Base-by-base conservation (phyloP, 2,113 vertebrate genomes). In the Varanus salvator region DNA sequence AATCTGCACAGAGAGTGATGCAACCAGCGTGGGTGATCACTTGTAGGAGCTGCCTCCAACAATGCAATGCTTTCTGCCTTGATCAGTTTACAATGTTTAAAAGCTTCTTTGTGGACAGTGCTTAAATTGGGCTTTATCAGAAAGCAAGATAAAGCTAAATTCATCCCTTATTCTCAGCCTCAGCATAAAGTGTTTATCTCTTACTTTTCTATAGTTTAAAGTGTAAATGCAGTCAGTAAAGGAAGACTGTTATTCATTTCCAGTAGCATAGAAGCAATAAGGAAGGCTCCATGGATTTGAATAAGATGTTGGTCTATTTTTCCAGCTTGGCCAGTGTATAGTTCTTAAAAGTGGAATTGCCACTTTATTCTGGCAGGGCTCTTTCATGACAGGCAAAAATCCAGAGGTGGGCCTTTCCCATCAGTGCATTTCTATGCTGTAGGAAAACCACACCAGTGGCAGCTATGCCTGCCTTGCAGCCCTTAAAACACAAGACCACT, bases 1-100 rank as follows among this genome's bases (percentile, higher is more conserved):
- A 93, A 60, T 90, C 97, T 97, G 91, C 64, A 75, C 29, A 75
- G 64, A 87, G 75, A 92, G 90, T 92, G 38, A 88, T 0, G 0
- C 84, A 92, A 68, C 4, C 1, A 1, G 23, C 27, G 31, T 86
- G 27, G 8, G 11, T 64, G 86, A 64, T 64, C 0, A 5, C 7
- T 44, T 7, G 0, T 7, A 44, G 11, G 2, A 14, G 21, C 8
- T 87, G 72, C 31, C 31, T 82, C 9, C 17, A 25, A 17, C 31
- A 71, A 1, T 66, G 60, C 81, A 44, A 68, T 44, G 34, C 12
- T 38, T 17, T 21, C 81, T n/a, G 2, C 23, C 38, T 2, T 29
- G 34, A 69, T 48, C 27, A 15, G 15, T 68, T 84, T 38, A 68
- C 82, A 48, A 48, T 71, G 38, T 84, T 66, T 84, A 84, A 66